Evolutionary conservation across 2,888 invertebrate species (phyloP).

Genomic region (Metacarcinus magister): DNA sequence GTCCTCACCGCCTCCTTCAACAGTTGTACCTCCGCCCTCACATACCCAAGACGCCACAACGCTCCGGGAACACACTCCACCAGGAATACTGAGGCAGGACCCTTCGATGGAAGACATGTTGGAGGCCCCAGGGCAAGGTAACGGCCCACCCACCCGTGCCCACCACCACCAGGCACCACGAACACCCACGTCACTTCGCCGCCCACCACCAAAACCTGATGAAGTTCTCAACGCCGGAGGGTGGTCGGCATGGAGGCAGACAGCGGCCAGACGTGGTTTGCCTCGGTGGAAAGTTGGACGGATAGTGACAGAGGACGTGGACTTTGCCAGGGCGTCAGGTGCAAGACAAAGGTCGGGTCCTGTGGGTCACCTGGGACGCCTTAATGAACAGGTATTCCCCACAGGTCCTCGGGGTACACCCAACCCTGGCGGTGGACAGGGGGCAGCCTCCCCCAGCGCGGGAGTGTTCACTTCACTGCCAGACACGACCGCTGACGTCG

Average conservation of each 20-base stretch:
- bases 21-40: neutral
- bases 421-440: slow-evolving; percentile 7
- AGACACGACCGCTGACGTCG: neutral
- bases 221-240: neutral
- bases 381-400: slow-evolving; percentile 27
- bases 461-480: neutral
- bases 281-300: neutral
- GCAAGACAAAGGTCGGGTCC: neutral
- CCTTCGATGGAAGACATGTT: neutral
- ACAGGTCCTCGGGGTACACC: neutral
- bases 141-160: neutral
- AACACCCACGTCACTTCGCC: neutral
- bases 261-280: neutral
- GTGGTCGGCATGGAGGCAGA: neutral
- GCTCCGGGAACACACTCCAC: neutral
- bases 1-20: neutral
- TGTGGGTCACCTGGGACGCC: neutral
- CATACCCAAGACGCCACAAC: neutral
- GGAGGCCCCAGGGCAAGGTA: neutral
- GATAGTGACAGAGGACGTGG: neutral
- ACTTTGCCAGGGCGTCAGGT: neutral
- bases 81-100: neutral
- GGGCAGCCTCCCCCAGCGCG: neutral
- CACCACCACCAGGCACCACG: neutral
- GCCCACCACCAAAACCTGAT: neutral